phyloP scores from a whole-genome alignment of 2,888 invertebrate genomes.

The Drosophila kambysellisi region DNA sequence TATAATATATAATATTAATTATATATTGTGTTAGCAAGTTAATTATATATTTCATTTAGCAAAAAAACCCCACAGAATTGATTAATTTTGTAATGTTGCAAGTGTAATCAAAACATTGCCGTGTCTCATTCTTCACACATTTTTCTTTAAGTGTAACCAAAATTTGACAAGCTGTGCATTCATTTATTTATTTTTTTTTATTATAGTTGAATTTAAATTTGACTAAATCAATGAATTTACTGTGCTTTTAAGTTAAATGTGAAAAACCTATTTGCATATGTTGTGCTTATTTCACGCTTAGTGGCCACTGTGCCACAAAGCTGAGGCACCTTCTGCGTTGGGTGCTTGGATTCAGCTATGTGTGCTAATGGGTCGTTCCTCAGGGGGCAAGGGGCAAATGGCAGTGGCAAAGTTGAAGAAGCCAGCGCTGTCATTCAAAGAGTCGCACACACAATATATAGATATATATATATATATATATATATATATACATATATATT shows the following conservation, averaged over 20 bases:
- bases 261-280: background rate
- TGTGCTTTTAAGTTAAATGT: background rate
- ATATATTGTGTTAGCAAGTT: background rate
- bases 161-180: background rate
- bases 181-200: background rate
- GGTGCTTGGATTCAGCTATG: conserved; percentile 27
- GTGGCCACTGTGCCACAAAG: conserved; percentile 37
- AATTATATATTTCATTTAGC: background rate
- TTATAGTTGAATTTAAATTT: background rate
- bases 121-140: background rate
- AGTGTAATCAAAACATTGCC: background rate
- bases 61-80: background rate
- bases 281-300: conserved; percentile 2
- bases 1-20: too few relatives aligned
- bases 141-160: background rate
- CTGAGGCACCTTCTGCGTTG: conserved; percentile 4
- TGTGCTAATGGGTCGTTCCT: conserved; percentile 51
- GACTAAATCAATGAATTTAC: background rate
- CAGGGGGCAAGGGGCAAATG: background rate
- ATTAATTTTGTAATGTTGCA: background rate
- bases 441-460: conserved; percentile 6
- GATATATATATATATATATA: background rate
- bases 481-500: conserved; percentile 23
- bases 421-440: conserved; percentile 26
- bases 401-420: conserved; percentile 7